These are phyloP conservation scores for Avahi laniger DNA, from an alignment of 2,797 vertebrate genomes.

Conservation along the genomic window DNA sequence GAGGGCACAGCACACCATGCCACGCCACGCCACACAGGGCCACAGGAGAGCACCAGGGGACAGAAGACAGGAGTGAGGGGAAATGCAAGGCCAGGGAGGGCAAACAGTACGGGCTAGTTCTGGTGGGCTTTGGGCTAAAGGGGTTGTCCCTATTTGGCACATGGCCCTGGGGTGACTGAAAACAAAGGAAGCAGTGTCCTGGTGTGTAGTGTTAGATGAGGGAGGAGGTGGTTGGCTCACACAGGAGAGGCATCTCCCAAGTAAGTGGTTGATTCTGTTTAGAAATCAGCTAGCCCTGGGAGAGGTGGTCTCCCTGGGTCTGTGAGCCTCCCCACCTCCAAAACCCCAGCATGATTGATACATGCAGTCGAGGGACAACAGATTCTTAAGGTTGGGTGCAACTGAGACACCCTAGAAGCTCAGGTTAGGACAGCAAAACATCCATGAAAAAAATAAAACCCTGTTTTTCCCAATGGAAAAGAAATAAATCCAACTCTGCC, in stretches of 20 bases:
- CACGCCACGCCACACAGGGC: neutral
- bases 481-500: neutral
- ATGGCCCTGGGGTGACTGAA: neutral
- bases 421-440: neutral
- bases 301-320: neutral
- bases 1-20: too few species aligned
- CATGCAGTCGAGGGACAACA: neutral
- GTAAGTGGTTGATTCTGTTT: neutral
- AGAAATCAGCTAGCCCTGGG: neutral
- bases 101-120: fast-evolving
- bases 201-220: neutral
- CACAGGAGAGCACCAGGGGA: neutral
- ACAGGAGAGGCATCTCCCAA: neutral
- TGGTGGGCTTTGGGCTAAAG: neutral
- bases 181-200: neutral
- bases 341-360: neutral
- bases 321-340: neutral
- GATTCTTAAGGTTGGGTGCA: neutral
- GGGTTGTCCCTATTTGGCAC: neutral
- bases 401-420: neutral
- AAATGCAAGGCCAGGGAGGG: neutral
- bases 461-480: neutral
- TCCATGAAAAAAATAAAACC: neutral
- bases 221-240: neutral
- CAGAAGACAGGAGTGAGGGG: neutral